Evolutionary conservation across 2,113 vertebrate genomes (phyloP).

Genomic region (Ammospiza nelsoni): DNA sequence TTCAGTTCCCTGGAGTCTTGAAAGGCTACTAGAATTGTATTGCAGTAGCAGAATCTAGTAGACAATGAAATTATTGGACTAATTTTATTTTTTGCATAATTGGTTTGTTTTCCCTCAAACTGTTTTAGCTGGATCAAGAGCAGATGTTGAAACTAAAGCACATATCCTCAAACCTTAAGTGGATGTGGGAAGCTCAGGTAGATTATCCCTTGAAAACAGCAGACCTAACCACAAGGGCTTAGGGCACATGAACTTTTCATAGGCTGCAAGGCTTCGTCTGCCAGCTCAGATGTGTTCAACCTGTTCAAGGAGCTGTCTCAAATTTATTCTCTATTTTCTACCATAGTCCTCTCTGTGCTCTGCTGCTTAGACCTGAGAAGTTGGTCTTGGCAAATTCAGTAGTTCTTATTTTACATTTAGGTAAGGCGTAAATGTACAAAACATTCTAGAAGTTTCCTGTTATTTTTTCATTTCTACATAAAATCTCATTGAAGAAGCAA

Average conservation of each 20-base stretch:
- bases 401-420: not conserved
- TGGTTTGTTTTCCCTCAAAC: not conserved
- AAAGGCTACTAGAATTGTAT: not conserved
- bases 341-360: not conserved
- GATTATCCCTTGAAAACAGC: not conserved
- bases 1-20: not conserved
- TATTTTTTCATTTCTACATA: not conserved
- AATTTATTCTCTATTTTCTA: not conserved
- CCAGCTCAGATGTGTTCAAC: not conserved
- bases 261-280: not conserved
- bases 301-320: not conserved
- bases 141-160: not conserved
- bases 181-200: not conserved
- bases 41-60: not conserved
- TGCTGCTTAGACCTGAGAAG: not conserved
- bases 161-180: not conserved
- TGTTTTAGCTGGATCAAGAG: not conserved
- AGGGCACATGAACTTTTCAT: not conserved
- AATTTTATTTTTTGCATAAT: not conserved
- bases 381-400: not conserved
- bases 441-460: not conserved
- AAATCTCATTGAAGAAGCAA: not conserved
- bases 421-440: not conserved
- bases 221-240: not conserved
- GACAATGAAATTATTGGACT: not conserved